Base-by-base conservation (phyloP, 2,113 vertebrate genomes). In the Thunnus thynnus region DNA sequence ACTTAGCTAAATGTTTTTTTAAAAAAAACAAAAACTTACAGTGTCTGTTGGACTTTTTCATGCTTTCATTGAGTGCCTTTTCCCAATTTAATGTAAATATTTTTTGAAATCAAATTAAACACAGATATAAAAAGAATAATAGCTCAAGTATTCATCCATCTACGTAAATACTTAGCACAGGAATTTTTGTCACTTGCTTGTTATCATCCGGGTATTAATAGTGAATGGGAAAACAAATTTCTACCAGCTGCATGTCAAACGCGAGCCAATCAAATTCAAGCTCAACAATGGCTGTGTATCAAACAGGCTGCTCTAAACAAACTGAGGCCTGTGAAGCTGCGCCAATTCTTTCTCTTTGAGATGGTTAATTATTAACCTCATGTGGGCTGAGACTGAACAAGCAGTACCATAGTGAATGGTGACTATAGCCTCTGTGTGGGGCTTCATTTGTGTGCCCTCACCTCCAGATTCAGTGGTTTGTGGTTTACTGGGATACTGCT, bases 91-190 rank as follows among this genome's bases (percentile, higher is more conserved):
- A 30, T 30, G 27, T 30, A 3, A 30, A 30, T 30, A 22, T 22
- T 22, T 22, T 22, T 30, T 30, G 27, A 30, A 30, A 30, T 30
- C 27, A 30, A 30, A 30, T 30, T 30, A 30, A 30, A 30, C 4
- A 30, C 27, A 30, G 27, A 30, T 30, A 4, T 3, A 30, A 30
- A 30, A 30, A 30, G 2, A 30, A 41, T 41, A 41, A 11, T 0
- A 17, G 17, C 30, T 4, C 18, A 55, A 52, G 32, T 55, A 54
- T 62, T 54, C 5, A 7, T n/a, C 17, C 17, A 20, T n/a, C 17
- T 13, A 20, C 2, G 27, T 30, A 30, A 30, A 30, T 30, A 30
- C 4, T 30, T 30, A 30, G 27, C 27, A 30, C 27, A 30, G 27
- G 27, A 30, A 30, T 30, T 3, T 30, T 4, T 30, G 27, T 41